Conservation (phyloP, 2,888 invertebrate genomes). For the Nomada hirtipes region DNA sequence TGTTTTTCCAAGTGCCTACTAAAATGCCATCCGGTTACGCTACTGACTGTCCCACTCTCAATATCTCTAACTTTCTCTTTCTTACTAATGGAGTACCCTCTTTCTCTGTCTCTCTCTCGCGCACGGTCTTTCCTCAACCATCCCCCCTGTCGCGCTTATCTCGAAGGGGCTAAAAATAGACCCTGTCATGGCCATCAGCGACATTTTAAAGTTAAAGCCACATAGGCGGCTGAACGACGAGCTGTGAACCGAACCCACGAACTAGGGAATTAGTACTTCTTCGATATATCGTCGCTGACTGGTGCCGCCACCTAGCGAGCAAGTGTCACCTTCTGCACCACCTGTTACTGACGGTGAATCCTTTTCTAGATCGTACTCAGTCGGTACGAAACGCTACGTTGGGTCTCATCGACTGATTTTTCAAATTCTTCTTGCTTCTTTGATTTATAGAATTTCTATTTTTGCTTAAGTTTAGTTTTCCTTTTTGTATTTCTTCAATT, state of each 20-base stretch:
- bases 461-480: not conserved
- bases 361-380: slow-evolving; percentile 40
- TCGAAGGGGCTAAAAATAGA: slow-evolving; percentile 83
- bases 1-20: slow-evolving; percentile 61
- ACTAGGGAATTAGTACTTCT: slow-evolving; percentile 65
- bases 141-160: slow-evolving; percentile 80
- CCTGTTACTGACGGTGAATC: slow-evolving; percentile 46
- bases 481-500: not conserved
- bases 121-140: slow-evolving; percentile 57
- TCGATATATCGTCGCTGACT: slow-evolving; percentile 31
- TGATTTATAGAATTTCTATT: not conserved
- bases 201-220: slow-evolving; percentile 82
- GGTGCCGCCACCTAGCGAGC: slow-evolving; percentile 67
- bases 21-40: slow-evolving; percentile 64
- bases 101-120: slow-evolving; percentile 28
- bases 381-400: slow-evolving; percentile 48
- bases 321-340: slow-evolving; percentile 52
- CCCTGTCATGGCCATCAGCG: slow-evolving; percentile 83
- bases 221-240: slow-evolving; percentile 50
- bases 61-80: slow-evolving; percentile 31
- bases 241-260: slow-evolving; percentile 42
- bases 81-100: slow-evolving; percentile 20
- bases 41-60: slow-evolving; percentile 59
- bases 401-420: not conserved
- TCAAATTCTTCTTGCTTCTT: not conserved